Evolutionary conservation across 2,113 vertebrate species (phyloP).

Genomic region (Rafetus swinhoei): DNA sequence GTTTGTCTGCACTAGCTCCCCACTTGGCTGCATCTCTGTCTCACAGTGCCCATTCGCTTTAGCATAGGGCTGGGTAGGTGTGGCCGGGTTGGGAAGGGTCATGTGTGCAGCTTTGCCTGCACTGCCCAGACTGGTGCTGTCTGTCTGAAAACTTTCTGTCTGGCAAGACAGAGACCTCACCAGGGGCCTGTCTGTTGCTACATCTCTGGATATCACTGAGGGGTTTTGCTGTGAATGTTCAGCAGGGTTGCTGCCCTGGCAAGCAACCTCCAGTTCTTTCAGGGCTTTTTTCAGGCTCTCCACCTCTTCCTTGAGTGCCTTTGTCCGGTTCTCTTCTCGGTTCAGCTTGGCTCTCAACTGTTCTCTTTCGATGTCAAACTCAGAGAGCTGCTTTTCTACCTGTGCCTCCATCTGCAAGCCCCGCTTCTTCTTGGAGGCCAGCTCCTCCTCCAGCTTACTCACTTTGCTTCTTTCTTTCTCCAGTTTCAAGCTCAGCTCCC

Average conservation of each 20-base stretch:
- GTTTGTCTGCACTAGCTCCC: constrained; percentile 26
- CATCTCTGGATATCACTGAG: constrained; percentile 45
- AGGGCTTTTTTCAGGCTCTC: constrained; percentile 83
- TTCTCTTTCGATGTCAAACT: constrained; percentile 91
- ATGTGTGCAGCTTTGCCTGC: neutral
- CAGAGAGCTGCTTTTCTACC: constrained; percentile 88
- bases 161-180: constrained; percentile 82
- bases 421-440: constrained; percentile 84
- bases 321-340: constrained; percentile 88
- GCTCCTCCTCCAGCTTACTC: constrained; percentile 82
- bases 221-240: constrained; percentile 30
- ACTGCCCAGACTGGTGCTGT: constrained; percentile 45
- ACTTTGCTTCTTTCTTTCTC: constrained; percentile 86
- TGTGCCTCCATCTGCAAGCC: constrained; percentile 86
- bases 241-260: neutral
- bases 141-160: constrained; percentile 79
- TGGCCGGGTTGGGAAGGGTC: constrained; percentile 20
- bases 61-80: constrained; percentile 66
- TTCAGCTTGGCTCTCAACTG: constrained; percentile 87
- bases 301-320: constrained; percentile 87
- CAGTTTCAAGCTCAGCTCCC: constrained; percentile 85
- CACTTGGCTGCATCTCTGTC: constrained; percentile 7
- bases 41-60: constrained; percentile 88
- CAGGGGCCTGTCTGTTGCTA: constrained; percentile 45
- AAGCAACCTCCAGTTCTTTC: constrained; percentile 74